Conservation (phyloP, 2,797 vertebrate species). For the Acanthis flammea region DNA sequence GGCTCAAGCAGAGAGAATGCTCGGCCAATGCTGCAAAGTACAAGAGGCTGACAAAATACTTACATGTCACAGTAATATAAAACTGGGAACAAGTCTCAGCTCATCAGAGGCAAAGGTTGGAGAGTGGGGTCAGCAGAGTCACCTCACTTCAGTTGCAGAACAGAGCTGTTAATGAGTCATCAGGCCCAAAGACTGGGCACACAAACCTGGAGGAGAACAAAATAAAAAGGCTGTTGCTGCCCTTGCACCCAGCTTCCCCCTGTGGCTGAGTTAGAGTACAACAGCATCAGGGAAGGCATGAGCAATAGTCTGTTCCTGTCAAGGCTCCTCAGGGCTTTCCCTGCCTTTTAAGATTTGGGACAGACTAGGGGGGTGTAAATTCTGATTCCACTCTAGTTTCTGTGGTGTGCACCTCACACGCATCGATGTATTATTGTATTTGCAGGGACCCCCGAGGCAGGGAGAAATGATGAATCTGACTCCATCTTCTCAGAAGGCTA, state of each 20-base stretch:
- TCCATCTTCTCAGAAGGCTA: background rate
- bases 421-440: background rate
- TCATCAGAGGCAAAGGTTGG: background rate
- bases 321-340: background rate
- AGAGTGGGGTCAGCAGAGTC: background rate
- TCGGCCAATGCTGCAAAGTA: background rate
- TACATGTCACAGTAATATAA: background rate
- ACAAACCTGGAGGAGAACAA: background rate
- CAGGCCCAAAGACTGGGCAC: background rate
- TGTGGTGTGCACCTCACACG: background rate
- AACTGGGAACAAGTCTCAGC: background rate
- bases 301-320: background rate
- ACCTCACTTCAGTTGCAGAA: background rate
- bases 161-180: background rate
- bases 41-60: background rate
- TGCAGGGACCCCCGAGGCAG: too few relatives aligned
- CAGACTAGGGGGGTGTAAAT: background rate
- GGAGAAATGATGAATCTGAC: background rate
- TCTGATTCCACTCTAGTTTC: background rate
- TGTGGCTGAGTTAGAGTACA: background rate
- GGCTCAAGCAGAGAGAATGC: background rate
- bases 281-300: background rate
- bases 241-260: background rate
- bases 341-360: background rate
- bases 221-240: background rate